Evolutionary conservation across 2,888 invertebrate genomes (phyloP).

Genomic region (Spisula subtruncata): DNA sequence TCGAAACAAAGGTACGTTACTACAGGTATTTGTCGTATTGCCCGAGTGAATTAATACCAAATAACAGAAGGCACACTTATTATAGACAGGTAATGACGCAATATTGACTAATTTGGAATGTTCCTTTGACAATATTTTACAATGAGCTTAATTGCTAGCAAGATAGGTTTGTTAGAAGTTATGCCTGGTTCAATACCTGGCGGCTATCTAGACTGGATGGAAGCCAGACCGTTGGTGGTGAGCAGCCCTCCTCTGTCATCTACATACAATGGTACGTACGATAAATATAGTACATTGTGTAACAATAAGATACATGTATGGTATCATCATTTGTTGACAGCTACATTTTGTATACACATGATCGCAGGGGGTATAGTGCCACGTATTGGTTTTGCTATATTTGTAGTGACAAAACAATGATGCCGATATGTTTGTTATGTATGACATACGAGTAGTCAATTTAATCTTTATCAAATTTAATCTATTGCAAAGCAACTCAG

Average conservation of each 20-base stretch:
- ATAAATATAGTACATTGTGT: background rate
- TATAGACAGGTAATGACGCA: background rate
- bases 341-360: too few species aligned
- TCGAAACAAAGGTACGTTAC: too few species aligned
- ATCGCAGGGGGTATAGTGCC: background rate
- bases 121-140: too few species aligned
- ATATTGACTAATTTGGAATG: background rate
- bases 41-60: background rate
- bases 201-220: conserved; percentile 1
- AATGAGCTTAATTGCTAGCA: background rate
- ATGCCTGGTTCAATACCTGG: background rate
- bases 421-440: background rate
- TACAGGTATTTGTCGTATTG: background rate
- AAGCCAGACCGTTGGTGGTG: conserved; percentile 6
- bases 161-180: background rate
- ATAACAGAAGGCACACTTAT: background rate
- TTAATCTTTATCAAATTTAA: background rate
- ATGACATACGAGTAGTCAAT: background rate
- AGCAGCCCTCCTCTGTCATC: background rate
- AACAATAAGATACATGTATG: background rate
- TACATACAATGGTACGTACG: background rate
- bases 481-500: background rate
- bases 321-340: background rate
- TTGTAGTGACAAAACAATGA: background rate
- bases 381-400: background rate